These are phyloP conservation scores for Glossophaga mutica DNA, from an alignment of 2,797 vertebrate genomes.

Conservation along the genomic window DNA sequence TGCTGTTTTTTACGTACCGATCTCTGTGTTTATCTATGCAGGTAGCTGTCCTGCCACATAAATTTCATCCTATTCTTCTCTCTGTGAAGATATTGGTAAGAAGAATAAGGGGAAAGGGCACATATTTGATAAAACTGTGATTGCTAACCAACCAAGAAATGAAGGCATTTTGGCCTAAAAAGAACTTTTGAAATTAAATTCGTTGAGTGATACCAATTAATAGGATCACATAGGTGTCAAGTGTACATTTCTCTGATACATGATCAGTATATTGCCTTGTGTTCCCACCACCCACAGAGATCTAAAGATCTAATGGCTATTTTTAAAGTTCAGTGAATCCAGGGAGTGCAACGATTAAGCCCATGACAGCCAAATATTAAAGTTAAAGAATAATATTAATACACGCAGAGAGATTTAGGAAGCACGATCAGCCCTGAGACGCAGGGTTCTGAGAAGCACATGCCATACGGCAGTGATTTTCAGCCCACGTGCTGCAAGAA, in stretches of 20 bases:
- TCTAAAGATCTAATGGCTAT: background rate
- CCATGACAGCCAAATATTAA: background rate
- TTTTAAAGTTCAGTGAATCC: background rate
- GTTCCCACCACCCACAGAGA: background rate
- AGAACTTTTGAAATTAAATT: background rate
- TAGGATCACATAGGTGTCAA: background rate
- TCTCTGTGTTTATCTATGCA: background rate
- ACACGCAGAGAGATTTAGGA: background rate
- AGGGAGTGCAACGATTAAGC: background rate
- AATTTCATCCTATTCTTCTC: background rate
- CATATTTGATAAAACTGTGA: background rate
- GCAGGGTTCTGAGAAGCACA: background rate
- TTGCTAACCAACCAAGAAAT: background rate
- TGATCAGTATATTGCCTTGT: background rate
- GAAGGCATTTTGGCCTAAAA: background rate
- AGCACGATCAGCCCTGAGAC: background rate
- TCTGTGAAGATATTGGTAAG: background rate
- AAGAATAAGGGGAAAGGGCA: background rate
- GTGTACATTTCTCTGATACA: background rate
- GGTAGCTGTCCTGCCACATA: background rate
- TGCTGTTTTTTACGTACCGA: background rate
- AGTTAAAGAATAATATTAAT: background rate
- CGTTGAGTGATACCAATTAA: background rate
- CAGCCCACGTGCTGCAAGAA: accelerated
- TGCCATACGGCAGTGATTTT: background rate